Conservation (phyloP, 2,888 invertebrate genomes). For the Bellardia pandia region DNA sequence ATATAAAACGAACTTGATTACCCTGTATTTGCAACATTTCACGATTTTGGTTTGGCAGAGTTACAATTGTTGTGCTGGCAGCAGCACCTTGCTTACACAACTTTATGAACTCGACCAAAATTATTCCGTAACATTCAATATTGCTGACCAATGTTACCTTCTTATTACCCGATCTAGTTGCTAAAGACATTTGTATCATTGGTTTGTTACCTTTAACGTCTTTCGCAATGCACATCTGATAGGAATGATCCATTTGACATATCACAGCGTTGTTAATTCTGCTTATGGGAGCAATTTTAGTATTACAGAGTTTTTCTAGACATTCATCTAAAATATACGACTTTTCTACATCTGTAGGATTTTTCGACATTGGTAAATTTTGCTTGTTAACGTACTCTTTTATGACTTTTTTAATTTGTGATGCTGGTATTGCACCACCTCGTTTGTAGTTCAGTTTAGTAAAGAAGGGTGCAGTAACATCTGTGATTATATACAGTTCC, state of each 20-base stretch:
- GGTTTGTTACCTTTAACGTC: slow-evolving; percentile 88
- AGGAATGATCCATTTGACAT: slow-evolving; percentile 87
- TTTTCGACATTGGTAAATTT: slow-evolving; percentile 85
- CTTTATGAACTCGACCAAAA: slow-evolving; percentile 90
- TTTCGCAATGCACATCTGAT: slow-evolving; percentile 83
- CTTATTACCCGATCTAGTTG: slow-evolving; percentile 93
- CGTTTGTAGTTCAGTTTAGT: slow-evolving; percentile 84
- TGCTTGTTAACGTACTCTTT: slow-evolving; percentile 89
- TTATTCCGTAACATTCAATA: slow-evolving; percentile 94
- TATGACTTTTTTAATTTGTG: slow-evolving; percentile 88
- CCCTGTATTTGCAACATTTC: slow-evolving; percentile 95
- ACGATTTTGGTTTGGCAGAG: slow-evolving; percentile 88
- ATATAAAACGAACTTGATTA: slow-evolving; percentile 89
- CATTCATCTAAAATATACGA: slow-evolving; percentile 80
- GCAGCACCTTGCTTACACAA: slow-evolving; percentile 94
- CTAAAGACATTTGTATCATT: slow-evolving; percentile 91
- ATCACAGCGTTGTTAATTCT: slow-evolving; percentile 88
- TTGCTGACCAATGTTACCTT: slow-evolving; percentile 96
- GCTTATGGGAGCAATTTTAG: slow-evolving; percentile 86
- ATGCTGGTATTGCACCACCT: slow-evolving; percentile 87
- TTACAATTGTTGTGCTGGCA: slow-evolving; percentile 92
- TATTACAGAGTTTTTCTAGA: slow-evolving; percentile 78
- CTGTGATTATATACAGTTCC: slow-evolving; percentile 82
- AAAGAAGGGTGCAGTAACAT: slow-evolving; percentile 82
- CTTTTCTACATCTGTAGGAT: slow-evolving; percentile 78